Evolutionary conservation across 2,888 invertebrate genomes (phyloP).

Genomic region (Aphrophora alni): DNA sequence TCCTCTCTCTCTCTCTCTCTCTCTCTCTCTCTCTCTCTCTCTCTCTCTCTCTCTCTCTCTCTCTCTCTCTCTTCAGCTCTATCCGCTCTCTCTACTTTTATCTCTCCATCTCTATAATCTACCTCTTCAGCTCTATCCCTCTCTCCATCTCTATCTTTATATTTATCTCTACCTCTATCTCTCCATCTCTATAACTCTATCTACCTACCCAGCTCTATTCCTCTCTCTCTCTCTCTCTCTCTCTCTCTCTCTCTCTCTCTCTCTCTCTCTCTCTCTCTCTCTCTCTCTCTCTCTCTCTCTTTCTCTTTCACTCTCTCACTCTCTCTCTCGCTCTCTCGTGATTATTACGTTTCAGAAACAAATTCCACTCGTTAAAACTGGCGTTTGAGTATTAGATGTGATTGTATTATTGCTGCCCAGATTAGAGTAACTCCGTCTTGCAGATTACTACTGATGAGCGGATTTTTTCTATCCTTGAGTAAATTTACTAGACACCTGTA

Average conservation of each 20-base stretch:
- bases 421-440: no score
- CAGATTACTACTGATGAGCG: no score
- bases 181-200: no score
- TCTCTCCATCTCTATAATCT: no score
- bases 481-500: no score
- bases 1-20: background rate
- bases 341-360: no score
- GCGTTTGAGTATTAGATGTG: no score
- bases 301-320: background rate
- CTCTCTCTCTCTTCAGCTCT: background rate
- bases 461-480: no score
- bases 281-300: background rate
- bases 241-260: background rate
- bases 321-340: background rate
- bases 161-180: no score
- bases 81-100: background rate
- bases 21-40: background rate
- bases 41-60: background rate
- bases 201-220: background rate
- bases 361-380: no score
- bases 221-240: background rate
- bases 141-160: no score
- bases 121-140: background rate
- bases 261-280: background rate
- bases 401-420: no score